Evolutionary conservation across 2,113 vertebrate species (phyloP), one percentile per base, ranked within the genome.

Genomic region (Naja naja): DNA sequence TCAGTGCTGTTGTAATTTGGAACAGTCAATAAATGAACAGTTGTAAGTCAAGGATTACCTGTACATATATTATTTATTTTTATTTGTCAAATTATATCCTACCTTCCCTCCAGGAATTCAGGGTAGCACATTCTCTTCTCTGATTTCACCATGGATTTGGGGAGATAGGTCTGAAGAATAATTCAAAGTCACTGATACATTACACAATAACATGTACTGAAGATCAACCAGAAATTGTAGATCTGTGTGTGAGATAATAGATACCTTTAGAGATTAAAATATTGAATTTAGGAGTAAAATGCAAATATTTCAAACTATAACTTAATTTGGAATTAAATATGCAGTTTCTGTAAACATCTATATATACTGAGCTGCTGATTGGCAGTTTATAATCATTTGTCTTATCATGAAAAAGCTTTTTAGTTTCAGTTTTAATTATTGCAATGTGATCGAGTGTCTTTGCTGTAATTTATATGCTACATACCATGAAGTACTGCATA

Each of bases 211-310:
- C 0, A 16, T 74, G 89, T 85, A 89, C 0, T 74, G 88, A 92
- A 94, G 93, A 93, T 88, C 90, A 43, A 30, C 43, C 92, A 93
- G 53, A 3, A 81, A 55, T 92, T 88, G 60, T 93, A 94, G 95
- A 89, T 34, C 3, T 5, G 1, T 27, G 5, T 74, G 25, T n/a
- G 30, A 69, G 11, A 69, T 30, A 16, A 22, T 43, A 14, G 11
- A 89, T 39, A 49, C 3, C 18, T 47, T 89, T 45, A 47, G 43
- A 89, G 22, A 90, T 11, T 22, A 74, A 90, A 52, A 12, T 81
- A 49, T 39, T 34, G 89, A 90, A 34, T 90, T 12, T 14, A 74
- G 47, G 58, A 52, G 30, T 27, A 45, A 47, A 53, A 52, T 53
- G 30, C 18, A 88, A 20, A 22, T 54, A 34, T 54, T 64, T 88